A percentile compares a stretch with the other conserved stretches of the same genome.
phyloP scores from a whole-genome alignment of 2,797 vertebrate genomes.

The Phoeniculus purpureus region DNA sequence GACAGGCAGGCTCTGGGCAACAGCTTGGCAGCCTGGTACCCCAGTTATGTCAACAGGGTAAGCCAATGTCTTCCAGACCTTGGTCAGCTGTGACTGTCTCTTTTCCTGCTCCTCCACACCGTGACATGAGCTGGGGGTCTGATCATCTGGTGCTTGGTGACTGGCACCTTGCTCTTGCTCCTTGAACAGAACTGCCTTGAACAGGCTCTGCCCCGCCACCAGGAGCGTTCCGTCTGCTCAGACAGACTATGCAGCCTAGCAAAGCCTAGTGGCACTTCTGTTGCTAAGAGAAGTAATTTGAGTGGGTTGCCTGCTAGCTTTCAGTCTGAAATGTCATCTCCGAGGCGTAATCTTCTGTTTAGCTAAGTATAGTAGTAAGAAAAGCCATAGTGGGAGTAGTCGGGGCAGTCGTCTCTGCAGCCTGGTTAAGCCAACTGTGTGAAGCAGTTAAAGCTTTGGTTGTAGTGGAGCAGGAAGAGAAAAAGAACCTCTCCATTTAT shows the following conservation, averaged over 20 bases:
- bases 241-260: background rate
- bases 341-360: conserved; percentile 52
- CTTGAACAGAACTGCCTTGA: background rate
- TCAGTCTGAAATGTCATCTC: conserved; percentile 66
- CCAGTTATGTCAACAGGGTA: background rate
- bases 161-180: background rate
- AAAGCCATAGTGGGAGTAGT: conserved; percentile 23
- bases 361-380: conserved; percentile 55
- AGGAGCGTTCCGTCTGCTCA: background rate
- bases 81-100: background rate
- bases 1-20: background rate
- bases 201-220: background rate
- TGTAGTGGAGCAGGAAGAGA: background rate
- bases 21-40: background rate
- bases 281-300: conserved; percentile 65
- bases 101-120: background rate
- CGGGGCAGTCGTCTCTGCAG: conserved; percentile 16
- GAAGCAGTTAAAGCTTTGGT: conserved; percentile 28
- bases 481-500: conserved; percentile 10
- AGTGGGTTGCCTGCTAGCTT: conserved; percentile 56
- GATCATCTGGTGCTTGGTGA: background rate
- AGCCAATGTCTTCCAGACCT: background rate
- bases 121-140: background rate
- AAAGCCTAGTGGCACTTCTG: conserved; percentile 18
- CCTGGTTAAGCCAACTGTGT: conserved; percentile 19